Base-by-base conservation (phyloP, 2,113 vertebrate species). In the Hepsetus odoe region DNA sequence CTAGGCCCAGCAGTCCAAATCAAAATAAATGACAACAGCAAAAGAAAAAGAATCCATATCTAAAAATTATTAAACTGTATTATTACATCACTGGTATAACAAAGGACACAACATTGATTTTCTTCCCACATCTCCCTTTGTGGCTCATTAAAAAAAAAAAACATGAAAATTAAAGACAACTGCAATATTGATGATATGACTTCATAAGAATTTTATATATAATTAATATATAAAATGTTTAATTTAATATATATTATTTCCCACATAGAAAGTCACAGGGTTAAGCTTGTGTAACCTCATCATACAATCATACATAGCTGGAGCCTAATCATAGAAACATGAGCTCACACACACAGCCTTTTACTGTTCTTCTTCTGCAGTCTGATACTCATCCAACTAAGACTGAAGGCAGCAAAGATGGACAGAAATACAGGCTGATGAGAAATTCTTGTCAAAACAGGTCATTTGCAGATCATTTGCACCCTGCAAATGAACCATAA, bases 381-480 rank as follows among this genome's bases (percentile, higher is more conserved):
- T 14, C 5, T 32, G 3, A 32, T 33, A 18, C 35, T 33, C 20
- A 38, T 65, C 18, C 32, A 38, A n/a, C 0, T 2, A 38, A 64
- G 59, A 33, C 1, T n/a, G 30, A 30, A 64, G 59, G 32, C 33
- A 33, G 59, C 32, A 35, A 35, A 64, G 59, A 33, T n/a, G 33
- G 30, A 64, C 61, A 65, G 33, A 33, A 18, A 12, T 32, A 65
- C 4, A 35, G 33, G 22, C 61, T 65, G 61, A 65, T 20, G 7
- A 65, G 32, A 65, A 65, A 65, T 38, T 20, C 59, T 65, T 18
- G 61, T 1, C 61, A 65, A 65, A 65, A 38, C 32, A 38, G 61
- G 61, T 65, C 61, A 65, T 32, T 13, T 61, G 58, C 58, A 61
- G 26, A 61, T 38, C 61, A 65, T 38, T 38, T 38, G 8, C 61